Base-by-base conservation (phyloP, 2,797 vertebrate genomes). In the Tapirus indicus region DNA sequence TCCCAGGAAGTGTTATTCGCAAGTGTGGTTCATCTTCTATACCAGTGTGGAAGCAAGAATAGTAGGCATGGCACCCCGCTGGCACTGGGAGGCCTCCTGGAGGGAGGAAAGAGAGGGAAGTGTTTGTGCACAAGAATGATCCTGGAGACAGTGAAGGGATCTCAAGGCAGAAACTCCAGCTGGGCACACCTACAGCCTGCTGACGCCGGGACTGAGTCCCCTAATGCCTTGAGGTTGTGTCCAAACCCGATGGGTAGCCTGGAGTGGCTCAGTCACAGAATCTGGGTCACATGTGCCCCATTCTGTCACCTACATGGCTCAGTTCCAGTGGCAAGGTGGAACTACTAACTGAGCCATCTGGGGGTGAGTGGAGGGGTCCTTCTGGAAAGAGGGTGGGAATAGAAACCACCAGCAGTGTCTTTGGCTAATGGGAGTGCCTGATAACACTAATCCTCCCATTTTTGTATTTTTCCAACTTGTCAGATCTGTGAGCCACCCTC, bases 401-500 rank as follows among this genome's bases (percentile, higher is more conserved):
- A 21, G 80, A 83, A 72, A 80, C 88, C 44, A 68, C 16, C 49
- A 64, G 88, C 52, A n/a, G 60, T 41, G 49, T 38, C 74, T 72
- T 47, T 75, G 54, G 54, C 75, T 69, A 77, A 58, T 79, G 12
- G 23, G 35, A 87, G 54, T 44, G 35, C 18, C 44, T 66, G 68
- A 79, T 54, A 71, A 94, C 23, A 29, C 68, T 49, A 88, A 83
- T 56, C 17, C 54, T 38, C 47, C 38, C 7, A 8, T 58, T 95
- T 92, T 89, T 85, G 52, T 91, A 47, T 96, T 79, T 95, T 87
- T 75, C 69, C 64, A 83, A 23, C 85, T 79, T 84, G 93, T 93
- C 91, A 71, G 96, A 78, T 49, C 91, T 49, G 7, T 94, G 94
- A 97, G 86, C 91, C 96, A 97, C 56, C 20, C 27, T 88, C 23